A percentile compares a stretch with the other conserved stretches of the same genome.
Conservation (phyloP, 2,888 invertebrate genomes). For the Cheilosia grossa region DNA sequence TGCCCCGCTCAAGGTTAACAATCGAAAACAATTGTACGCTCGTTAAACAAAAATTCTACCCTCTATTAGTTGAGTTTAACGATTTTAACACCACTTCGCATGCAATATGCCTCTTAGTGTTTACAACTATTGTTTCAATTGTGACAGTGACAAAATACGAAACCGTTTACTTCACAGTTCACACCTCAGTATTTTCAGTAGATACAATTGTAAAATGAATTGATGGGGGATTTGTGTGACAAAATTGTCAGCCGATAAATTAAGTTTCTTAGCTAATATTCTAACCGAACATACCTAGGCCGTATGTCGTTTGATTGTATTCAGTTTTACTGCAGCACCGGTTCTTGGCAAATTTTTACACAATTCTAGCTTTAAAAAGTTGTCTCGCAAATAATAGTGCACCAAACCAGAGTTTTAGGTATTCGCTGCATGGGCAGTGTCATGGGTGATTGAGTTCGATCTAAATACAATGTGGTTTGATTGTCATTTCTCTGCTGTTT, state of each 20-base stretch:
- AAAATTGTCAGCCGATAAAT: background rate
- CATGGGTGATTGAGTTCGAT: background rate
- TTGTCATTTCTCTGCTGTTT: background rate
- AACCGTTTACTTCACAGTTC: background rate
- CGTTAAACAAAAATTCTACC: conserved; percentile 15
- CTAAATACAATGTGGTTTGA: background rate
- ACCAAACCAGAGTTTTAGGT: background rate
- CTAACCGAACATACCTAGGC: background rate
- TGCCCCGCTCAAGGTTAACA: background rate
- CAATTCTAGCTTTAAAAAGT: background rate
- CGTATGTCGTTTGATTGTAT: background rate
- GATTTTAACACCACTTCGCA: background rate
- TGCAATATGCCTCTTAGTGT: background rate
- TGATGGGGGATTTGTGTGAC: background rate
- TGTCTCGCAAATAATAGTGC: background rate
- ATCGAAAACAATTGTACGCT: background rate
- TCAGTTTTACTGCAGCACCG: background rate
- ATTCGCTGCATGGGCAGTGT: background rate
- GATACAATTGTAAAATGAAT: background rate
- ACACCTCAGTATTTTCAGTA: background rate
- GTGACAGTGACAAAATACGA: background rate
- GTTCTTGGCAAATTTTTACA: background rate
- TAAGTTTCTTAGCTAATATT: background rate
- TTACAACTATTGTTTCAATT: background rate
- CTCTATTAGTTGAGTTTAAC: background rate